Percentiles rank a stretch among this genome's conserved stretches.
Conservation (phyloP, 2,888 invertebrate species). For the Drosophila leonis region DNA sequence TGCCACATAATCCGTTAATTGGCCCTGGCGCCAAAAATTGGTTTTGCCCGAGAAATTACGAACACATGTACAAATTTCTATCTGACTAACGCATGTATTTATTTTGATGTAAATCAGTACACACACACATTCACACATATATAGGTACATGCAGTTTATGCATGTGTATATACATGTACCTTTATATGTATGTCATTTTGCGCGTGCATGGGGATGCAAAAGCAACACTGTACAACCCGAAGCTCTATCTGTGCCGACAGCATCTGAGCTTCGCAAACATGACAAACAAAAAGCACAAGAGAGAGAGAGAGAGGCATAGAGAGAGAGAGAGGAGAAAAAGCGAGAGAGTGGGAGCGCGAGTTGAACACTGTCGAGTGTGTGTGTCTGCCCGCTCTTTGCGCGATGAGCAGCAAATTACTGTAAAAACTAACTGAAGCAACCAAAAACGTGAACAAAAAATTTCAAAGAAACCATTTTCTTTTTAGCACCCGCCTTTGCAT, state of each 20-base stretch:
- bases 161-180: neutral
- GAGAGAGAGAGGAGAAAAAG: slow-evolving; percentile 32
- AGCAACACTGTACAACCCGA: slow-evolving; percentile 78
- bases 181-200: slow-evolving; percentile 33
- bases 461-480: slow-evolving; percentile 80
- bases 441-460: slow-evolving; percentile 67
- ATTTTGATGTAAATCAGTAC: slow-evolving; percentile 40
- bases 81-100: slow-evolving; percentile 19
- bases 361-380: slow-evolving; percentile 37
- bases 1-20: slow-evolving; percentile 62
- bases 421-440: slow-evolving; percentile 75
- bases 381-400: slow-evolving; percentile 61
- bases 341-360: slow-evolving; percentile 45
- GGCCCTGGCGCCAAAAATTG: slow-evolving; percentile 71
- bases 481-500: slow-evolving; percentile 54
- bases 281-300: slow-evolving; percentile 76
- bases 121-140: slow-evolving; percentile 3
- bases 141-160: slow-evolving; percentile 11
- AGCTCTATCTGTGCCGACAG: slow-evolving; percentile 59
- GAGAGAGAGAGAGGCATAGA: slow-evolving; percentile 46
- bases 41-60: slow-evolving; percentile 42
- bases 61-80: slow-evolving; percentile 23
- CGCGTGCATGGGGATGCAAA: slow-evolving; percentile 66
- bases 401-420: slow-evolving; percentile 69
- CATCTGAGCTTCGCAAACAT: slow-evolving; percentile 75